Base-by-base conservation (phyloP, 2,888 invertebrate genomes). In the Polymixis flavicincta region DNA sequence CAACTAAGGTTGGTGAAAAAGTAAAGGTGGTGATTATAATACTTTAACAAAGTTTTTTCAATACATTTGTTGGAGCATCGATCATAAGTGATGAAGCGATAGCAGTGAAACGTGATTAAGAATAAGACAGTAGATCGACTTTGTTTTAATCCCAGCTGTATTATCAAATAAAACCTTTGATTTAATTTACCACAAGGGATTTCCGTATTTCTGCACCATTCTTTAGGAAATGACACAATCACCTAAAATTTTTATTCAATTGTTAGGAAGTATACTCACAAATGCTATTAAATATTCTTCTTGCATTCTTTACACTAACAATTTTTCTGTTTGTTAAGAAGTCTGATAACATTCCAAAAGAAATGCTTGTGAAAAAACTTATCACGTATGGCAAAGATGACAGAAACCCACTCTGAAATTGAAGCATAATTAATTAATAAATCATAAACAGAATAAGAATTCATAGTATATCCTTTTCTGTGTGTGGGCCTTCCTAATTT, bases 361-460 rank as follows among this genome's bases (percentile, higher is more conserved):
- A 90, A n/a, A 97, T 95, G 63, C 96, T 96, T 0, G 90, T 79
- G 60, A 93, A 87, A n/a, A 96, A 97, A 74, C 97, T 97, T 0
- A 93, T 94, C 0, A 98, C 89, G 84, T 98, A 98, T 0, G 97
- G 97, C 19, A 97, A 83, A 0, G 97, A 97, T 0, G 97, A 97
- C 1, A 97, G 85, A 0, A 97, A 70, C 42, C 97, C 97, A 89
- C 97, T 97, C 97, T 97, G 92, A 74, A 96, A 96, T 37, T 0
- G 52, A 50, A 54, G 5, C 0, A 64, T 17, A 32, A 37, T 11
- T 65, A 17, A n/a, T n/a, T 59, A 45, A 19, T 28, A 52, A 50
- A 11, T 0, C 7, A 28, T 22, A n/a, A 45, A n/a, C 11, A 11
- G 3, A 0, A 54, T 28, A 14, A 14, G 17, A 50, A 68, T 25